Base-by-base conservation (phyloP, 2,888 invertebrate genomes). In the Chrysomela aeneicollis region DNA sequence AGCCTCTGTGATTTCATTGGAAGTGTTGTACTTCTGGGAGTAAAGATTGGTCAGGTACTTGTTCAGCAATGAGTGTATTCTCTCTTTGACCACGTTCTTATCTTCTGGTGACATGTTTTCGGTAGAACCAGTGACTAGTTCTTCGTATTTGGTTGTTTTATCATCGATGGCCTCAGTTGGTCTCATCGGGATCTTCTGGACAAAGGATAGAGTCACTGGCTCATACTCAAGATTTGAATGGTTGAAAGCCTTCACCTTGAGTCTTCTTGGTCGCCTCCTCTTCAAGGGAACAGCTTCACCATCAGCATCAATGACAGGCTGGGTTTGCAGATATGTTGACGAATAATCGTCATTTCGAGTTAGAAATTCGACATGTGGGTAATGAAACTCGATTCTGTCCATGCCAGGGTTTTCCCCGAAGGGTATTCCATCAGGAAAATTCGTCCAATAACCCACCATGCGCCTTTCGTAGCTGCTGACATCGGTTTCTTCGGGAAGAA, bases 31-130 rank as follows among this genome's bases (percentile, higher is more conserved):
- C 50, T 76, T 77, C 61, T 76, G 67, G 0, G 55, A 50, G 37
- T 77, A 77, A 0, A 78, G 59, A 59, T 74, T 73, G 5, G 64
- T 58, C n/a, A 78, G 51, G 54, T 75, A 78, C 18, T 70, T 67
- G 55, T 73, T 75, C 59, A 78, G 54, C 21, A 78, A 37, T 5
- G 64, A 51, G 59, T 76, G 73, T n/a, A 78, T 74, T 6, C 63
- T 69, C 57, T 71, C 64, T 61, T 63, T 74, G 4, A 67, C 67
- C 35, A 62, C 52, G 12, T 63, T 50, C 18, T 22, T 22, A 35
- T 58, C 46, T 9, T 60, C 47, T 47, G 57, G 10, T 1, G 17
- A n/a, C n/a, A n/a, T 62, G 19, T 10, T 42, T 22, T 61, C 37
- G 2, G 26, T 30, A n/a, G 59, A 32, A 9, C 51, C 50, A 22